Evolutionary conservation across 2,888 invertebrate genomes (phyloP), one percentile per base, ranked within the genome.

Genomic region (Sinotaia quadrata): DNA sequence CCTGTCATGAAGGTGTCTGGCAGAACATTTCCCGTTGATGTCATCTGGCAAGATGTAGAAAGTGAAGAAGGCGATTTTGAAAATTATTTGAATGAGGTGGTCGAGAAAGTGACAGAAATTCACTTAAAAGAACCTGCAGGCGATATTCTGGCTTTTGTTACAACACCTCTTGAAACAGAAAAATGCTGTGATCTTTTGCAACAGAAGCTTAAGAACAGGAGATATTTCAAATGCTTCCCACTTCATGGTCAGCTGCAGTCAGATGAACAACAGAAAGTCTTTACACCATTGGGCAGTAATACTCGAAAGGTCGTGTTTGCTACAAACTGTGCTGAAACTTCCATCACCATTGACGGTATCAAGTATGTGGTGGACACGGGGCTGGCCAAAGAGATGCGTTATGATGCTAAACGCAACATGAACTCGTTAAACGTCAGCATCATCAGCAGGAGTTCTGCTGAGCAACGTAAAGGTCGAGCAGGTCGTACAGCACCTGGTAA

Each of bases 261-360:
- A 33, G 80, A 84, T 15, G 87, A 88, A 31, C 88, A 87, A 62
- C 77, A 81, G 58, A 61, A 73, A 36, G 85, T 87, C 0, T 87
- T 88, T 76, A 69, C 77, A 34, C 74, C 71, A 8, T 67, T 75
- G 31, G 71, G 75, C 15, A 61, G 49, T 29, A 79, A 80, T 5
- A 74, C 74, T 41, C 72, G 88, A 51, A 88, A 88, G 75, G 76
- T 88, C 24, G 84, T 88, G 3, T 87, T 88, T 81, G 84, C 88
- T 4, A 89, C 89, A 31, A 88, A 89, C 77, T 82, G 84, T 73
- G 89, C 89, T 7, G 89, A 89, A 73, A 89, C 88, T 5, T 88
- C 88, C 8, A 76, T 88, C 5, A 88, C 88, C 7, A 88, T 89
- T 56, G 85, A 86, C 36, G 88, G 87, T 10, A 83, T 89, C 18